Evolutionary conservation across 1,140 invertebrate species (phyloP).

Genomic region (Zaprionus lachaisei): DNA sequence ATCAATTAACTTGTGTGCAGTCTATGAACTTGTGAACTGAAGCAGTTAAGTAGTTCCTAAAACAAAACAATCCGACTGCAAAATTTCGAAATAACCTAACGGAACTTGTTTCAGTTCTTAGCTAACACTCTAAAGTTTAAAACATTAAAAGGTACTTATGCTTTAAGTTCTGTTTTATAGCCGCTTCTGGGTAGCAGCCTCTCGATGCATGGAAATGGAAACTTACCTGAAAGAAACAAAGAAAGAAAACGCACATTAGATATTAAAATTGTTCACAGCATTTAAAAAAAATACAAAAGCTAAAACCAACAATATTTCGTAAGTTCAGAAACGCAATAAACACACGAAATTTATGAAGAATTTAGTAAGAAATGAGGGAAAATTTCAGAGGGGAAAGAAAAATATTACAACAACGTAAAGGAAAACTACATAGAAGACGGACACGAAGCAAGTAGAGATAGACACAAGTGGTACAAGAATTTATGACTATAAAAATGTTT

Average conservation of each 20-base stretch:
- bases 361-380: constrained; percentile 57
- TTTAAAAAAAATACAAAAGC: constrained; percentile 39
- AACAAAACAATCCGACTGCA: neutral
- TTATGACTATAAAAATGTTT: constrained; percentile 81
- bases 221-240: constrained; percentile 72
- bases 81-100: neutral
- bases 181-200: neutral
- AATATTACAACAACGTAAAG: neutral
- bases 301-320: constrained; percentile 49
- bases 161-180: neutral
- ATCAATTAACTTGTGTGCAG: neutral
- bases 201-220: constrained; percentile 11
- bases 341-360: constrained; percentile 79
- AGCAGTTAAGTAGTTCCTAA: neutral
- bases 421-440: neutral
- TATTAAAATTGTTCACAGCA: constrained; percentile 64
- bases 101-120: neutral
- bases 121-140: neutral
- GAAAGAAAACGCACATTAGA: constrained; percentile 63
- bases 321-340: constrained; percentile 79
- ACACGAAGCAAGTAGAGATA: constrained; percentile 15
- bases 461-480: constrained; percentile 61
- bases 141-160: constrained; percentile 27
- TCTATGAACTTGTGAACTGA: neutral
- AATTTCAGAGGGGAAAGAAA: neutral